Conservation (phyloP, 2,113 vertebrate genomes). For the Takifugu bimaculatus region DNA sequence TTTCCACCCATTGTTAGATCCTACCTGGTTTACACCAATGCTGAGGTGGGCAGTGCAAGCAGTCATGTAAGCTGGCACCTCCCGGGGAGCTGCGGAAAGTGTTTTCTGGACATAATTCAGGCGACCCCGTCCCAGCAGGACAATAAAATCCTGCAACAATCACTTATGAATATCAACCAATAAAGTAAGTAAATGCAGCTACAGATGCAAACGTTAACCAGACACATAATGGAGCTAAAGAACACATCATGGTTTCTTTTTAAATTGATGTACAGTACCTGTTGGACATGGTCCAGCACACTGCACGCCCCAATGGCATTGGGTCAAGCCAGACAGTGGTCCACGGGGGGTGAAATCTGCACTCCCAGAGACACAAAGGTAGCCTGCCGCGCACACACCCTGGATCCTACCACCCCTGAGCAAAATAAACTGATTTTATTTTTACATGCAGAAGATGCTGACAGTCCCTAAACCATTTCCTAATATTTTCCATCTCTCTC, state of each 20-base stretch:
- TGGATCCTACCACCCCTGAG: conserved; percentile 78
- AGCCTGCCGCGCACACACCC: conserved; percentile 84
- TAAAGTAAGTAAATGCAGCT: too few species aligned
- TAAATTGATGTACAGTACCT: conserved; percentile 67
- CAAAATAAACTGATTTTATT: conserved; percentile 7
- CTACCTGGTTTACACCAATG: conserved; percentile 85
- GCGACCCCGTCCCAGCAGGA: conserved; percentile 74
- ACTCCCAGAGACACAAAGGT: conserved; percentile 83
- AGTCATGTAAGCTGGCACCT: conserved; percentile 76
- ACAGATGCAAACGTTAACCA: background rate
- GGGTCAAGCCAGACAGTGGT: conserved; percentile 33
- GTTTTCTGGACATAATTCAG: conserved; percentile 78
- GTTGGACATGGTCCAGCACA: conserved; percentile 83
- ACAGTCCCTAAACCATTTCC: background rate
- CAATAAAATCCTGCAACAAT: conserved; percentile 83
- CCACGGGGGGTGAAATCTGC: conserved; percentile 72
- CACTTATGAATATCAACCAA: background rate
- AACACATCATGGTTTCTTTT: background rate
- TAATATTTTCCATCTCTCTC: too few species aligned
- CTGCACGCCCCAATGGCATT: conserved; percentile 74
- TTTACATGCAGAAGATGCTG: background rate
- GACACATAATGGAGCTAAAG: background rate
- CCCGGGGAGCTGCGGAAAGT: conserved; percentile 73
- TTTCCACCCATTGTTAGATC: background rate
- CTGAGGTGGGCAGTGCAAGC: conserved; percentile 79